phyloP scores from a whole-genome alignment of 2,888 invertebrate genomes.

The Nomada goodeniana region DNA sequence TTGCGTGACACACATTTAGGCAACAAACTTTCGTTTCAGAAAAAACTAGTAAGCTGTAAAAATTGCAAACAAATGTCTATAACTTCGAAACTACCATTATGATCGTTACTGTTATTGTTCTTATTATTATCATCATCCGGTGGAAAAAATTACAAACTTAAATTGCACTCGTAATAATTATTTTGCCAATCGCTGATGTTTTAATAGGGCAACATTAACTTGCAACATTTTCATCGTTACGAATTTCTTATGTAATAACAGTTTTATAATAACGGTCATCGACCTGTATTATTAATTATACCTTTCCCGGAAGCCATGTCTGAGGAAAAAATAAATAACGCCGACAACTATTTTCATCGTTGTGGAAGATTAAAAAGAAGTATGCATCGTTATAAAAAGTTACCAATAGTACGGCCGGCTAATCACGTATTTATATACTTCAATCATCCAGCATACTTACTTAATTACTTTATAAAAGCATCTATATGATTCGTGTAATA shows the following conservation, averaged over 20 bases:
- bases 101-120: too few species aligned
- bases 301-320: background rate
- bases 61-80: too few species aligned
- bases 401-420: constrained; percentile 1
- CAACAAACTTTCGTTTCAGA: background rate
- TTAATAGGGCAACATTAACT: background rate
- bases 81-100: background rate
- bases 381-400: background rate
- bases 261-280: constrained; percentile 11
- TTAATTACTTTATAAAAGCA: background rate
- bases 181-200: background rate
- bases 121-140: too few species aligned
- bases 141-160: background rate
- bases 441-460: background rate
- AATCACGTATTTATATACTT: background rate
- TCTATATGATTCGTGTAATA: background rate
- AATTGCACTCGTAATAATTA: background rate
- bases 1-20: background rate
- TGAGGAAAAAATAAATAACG: constrained; percentile 22
- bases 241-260: background rate
- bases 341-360: constrained; percentile 17
- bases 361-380: background rate
- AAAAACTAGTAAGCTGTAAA: background rate
- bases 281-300: constrained; percentile 1
- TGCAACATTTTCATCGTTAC: background rate